Evolutionary conservation across 1,140 invertebrate species (phyloP).

Genomic region (Drosophila rhopaloa): DNA sequence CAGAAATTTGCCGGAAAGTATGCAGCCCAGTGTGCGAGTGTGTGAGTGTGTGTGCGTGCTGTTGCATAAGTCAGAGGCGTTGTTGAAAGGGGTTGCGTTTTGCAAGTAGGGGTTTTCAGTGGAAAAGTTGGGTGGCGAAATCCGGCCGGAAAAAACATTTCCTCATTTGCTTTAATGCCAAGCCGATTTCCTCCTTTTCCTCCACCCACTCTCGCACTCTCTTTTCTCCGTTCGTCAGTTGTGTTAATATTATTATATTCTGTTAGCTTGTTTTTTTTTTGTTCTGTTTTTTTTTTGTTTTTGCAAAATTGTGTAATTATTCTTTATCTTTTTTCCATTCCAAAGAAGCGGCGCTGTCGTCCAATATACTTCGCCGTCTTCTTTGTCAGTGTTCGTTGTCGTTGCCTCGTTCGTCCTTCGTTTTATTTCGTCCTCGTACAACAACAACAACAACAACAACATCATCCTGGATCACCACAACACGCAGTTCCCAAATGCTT

Average conservation of each 20-base stretch:
- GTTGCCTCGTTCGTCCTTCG: constrained; percentile 62
- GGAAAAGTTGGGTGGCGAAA: background rate
- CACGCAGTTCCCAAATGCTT: constrained; percentile 35
- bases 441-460: constrained; percentile 42
- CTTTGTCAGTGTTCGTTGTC: constrained; percentile 38
- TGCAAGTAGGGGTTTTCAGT: too few relatives aligned
- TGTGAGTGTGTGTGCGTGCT: constrained; percentile 21
- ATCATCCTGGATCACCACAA: constrained; percentile 25
- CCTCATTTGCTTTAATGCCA: constrained; percentile 4
- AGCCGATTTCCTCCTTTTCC: background rate
- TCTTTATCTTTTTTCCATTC: background rate
- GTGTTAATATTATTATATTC: constrained; percentile 1
- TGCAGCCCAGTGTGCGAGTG: constrained; percentile 27
- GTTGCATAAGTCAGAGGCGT: constrained; percentile 56
- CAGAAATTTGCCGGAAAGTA: constrained; percentile 34
- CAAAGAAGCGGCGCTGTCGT: constrained; percentile 33
- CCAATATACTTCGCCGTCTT: constrained; percentile 29
- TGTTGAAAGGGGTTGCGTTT: constrained; percentile 7
- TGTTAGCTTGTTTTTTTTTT: background rate
- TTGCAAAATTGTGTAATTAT: background rate
- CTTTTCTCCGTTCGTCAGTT: constrained; percentile 24
- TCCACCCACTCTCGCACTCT: background rate
- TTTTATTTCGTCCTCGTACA: constrained; percentile 49
- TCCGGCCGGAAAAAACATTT: background rate
- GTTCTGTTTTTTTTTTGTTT: background rate